A percentile compares a stretch with the other conserved stretches of the same genome.
Conservation (phyloP, 92 coral and sea anemone genomes). For the Epizoanthus fatuus region DNA sequence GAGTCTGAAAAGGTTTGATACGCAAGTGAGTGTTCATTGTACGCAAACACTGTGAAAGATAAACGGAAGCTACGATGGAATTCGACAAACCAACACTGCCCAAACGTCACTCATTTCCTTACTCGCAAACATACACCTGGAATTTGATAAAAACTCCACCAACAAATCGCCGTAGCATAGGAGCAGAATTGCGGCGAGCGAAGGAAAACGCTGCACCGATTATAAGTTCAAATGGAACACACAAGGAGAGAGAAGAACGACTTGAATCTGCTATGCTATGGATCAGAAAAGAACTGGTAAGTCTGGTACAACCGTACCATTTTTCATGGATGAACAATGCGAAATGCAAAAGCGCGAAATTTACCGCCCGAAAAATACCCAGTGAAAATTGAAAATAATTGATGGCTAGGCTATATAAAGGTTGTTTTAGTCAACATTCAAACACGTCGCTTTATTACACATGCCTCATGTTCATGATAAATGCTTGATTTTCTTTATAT, state of each 20-base stretch:
- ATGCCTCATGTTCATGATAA: too few species aligned
- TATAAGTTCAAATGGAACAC: slow-evolving; percentile 86
- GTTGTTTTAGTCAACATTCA: too few species aligned
- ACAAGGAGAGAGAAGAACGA: slow-evolving; percentile 86
- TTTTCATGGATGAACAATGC: too few species aligned
- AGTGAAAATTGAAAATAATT: too few species aligned
- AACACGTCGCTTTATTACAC: too few species aligned
- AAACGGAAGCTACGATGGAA: slow-evolving; percentile 49
- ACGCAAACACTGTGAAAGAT: slow-evolving; percentile 22
- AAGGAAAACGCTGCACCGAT: slow-evolving; percentile 70
- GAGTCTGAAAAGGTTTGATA: background rate
- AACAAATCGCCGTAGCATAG: slow-evolving; percentile 19
- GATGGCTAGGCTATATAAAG: too few species aligned
- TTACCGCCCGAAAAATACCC: too few species aligned
- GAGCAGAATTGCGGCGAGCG: slow-evolving; percentile 42
- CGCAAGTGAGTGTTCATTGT: too few species aligned
- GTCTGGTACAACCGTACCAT: slow-evolving; percentile 16
- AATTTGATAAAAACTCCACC: slow-evolving; percentile 60
- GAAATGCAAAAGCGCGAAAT: too few species aligned
- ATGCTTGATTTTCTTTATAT: too few species aligned
- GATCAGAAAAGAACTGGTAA: slow-evolving; percentile 95
- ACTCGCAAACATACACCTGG: slow-evolving; percentile 81
- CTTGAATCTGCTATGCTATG: slow-evolving; percentile 90
- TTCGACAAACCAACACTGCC: slow-evolving; percentile 38
- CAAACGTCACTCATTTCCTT: slow-evolving; percentile 89